Percentiles rank a stretch among this genome's conserved stretches.
Evolutionary conservation across 2,113 vertebrate genomes (phyloP).

Genomic region (Mungos mungo): DNA sequence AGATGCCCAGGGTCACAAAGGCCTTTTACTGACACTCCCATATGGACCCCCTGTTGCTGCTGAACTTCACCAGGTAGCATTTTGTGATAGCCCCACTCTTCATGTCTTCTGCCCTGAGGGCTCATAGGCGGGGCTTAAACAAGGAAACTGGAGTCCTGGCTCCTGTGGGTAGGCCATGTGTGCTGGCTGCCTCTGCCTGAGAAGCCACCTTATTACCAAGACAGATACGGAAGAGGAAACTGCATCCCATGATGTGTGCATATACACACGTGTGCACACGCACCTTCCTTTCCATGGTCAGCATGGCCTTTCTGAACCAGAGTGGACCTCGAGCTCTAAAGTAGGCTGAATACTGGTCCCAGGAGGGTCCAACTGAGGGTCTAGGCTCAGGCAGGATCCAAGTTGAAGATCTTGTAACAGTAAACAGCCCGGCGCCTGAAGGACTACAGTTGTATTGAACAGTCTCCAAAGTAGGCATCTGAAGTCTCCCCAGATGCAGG

Average conservation of each 20-base stretch:
- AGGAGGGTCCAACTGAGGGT: neutral
- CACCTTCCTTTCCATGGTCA: neutral
- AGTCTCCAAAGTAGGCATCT: neutral
- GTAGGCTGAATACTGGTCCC: neutral
- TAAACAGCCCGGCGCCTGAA: accelerated
- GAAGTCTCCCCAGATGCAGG: neutral
- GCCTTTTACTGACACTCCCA: neutral
- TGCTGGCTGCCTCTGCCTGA: neutral
- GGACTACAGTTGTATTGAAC: neutral
- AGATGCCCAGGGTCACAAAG: neutral
- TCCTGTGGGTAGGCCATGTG: neutral
- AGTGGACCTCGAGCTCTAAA: neutral
- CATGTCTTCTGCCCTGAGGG: neutral
- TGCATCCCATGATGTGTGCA: accelerated
- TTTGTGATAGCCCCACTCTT: neutral
- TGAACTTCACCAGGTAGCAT: neutral
- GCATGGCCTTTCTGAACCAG: neutral
- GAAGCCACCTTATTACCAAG: neutral
- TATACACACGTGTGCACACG: accelerated
- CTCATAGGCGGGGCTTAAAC: neutral
- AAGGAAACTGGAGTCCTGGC: too few relatives aligned
- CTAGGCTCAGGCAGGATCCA: neutral
- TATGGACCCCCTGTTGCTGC: neutral
- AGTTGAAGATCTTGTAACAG: neutral
- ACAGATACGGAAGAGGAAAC: neutral